Conservation (phyloP, 2,888 invertebrate genomes). For the Sesia bembeciformis region DNA sequence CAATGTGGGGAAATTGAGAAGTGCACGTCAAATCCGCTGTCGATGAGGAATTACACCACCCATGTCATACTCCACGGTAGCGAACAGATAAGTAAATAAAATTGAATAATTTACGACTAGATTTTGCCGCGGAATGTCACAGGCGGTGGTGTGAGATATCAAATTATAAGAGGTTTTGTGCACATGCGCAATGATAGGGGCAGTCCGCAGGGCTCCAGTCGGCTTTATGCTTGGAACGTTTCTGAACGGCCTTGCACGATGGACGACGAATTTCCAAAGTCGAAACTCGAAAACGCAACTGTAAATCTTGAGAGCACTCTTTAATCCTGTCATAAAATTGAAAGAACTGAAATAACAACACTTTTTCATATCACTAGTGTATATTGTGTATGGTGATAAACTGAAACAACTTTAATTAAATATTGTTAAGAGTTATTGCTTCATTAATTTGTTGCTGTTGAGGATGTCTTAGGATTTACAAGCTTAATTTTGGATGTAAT, state of each 20-base stretch:
- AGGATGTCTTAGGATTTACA: not conserved
- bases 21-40: not conserved
- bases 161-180: slow-evolving; percentile 58
- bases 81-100: slow-evolving; percentile 53
- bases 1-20: not conserved
- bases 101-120: slow-evolving; percentile 65
- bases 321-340: no score
- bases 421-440: slow-evolving; percentile 23
- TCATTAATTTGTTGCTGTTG: slow-evolving; percentile 14
- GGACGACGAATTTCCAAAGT: slow-evolving; percentile 35
- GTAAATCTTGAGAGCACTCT: no score
- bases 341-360: not conserved
- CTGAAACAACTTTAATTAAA: slow-evolving; percentile 21
- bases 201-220: slow-evolving; percentile 46
- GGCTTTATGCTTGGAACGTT: slow-evolving; percentile 43
- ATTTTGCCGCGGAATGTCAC: slow-evolving; percentile 64
- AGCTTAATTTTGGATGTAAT: not conserved
- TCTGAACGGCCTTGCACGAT: slow-evolving; percentile 44
- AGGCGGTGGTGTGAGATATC: slow-evolving; percentile 66
- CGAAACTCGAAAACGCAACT: slow-evolving; percentile 27
- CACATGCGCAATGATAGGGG: slow-evolving; percentile 46
- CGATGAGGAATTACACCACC: slow-evolving; percentile 7
- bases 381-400: slow-evolving; percentile 15
- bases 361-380: not conserved
- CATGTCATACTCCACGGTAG: slow-evolving; percentile 34